A percentile compares a stretch with the other conserved stretches of the same genome.
phyloP scores from a whole-genome alignment of 64 coral and sea anemone genomes.

The Pachyseris speciosa region DNA sequence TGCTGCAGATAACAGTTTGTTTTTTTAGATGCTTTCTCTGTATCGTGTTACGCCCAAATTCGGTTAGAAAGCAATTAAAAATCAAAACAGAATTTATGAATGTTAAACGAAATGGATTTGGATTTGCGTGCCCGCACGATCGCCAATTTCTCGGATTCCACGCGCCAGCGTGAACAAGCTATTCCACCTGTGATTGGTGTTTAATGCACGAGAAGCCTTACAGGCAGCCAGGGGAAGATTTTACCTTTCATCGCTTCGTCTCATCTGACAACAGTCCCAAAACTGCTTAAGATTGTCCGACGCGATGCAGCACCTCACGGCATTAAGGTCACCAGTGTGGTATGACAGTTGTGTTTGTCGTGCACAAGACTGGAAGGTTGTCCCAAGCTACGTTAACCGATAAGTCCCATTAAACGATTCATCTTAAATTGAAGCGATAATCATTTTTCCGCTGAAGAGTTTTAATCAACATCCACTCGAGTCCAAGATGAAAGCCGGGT shows the following conservation, averaged over 20 bases:
- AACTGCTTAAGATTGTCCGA: background rate
- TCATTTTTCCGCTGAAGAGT: conserved; percentile 9
- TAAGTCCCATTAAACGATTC: background rate
- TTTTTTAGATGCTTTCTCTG: background rate
- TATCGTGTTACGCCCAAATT: conserved; percentile 17
- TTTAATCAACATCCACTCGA: conserved; percentile 43
- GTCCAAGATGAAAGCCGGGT: background rate
- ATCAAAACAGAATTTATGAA: conserved; percentile 1
- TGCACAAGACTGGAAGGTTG: background rate
- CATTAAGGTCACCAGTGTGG: conserved; percentile 17
- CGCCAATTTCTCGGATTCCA: background rate
- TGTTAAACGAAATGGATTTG: background rate
- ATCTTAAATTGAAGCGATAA: background rate
- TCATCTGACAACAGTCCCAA: conserved; percentile 30
- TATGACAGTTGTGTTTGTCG: background rate
- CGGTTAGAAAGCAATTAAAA: background rate
- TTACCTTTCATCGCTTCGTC: background rate
- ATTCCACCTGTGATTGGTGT: background rate
- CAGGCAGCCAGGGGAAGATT: background rate
- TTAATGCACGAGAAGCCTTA: background rate
- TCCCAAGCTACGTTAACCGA: background rate
- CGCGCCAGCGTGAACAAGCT: background rate
- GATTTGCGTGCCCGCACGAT: conserved; percentile 38
- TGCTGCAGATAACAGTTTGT: background rate
- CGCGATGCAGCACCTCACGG: background rate